These are phyloP conservation scores for Apostichopus parvimensis DNA, from an alignment of 35 echinoderm and acorn worm species.

Conservation along the genomic window DNA sequence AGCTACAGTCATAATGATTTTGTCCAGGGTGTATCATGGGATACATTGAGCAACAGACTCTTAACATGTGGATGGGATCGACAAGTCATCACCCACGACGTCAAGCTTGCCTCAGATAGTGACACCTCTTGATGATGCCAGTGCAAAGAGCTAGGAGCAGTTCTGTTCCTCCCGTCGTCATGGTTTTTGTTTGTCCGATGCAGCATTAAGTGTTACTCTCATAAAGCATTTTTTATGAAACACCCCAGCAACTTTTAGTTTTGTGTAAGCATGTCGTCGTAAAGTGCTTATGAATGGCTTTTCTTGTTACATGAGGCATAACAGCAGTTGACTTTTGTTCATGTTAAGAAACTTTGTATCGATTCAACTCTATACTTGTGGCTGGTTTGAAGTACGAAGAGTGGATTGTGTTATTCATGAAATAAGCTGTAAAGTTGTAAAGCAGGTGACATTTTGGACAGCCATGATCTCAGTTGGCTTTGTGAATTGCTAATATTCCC, in stretches of 20 bases:
- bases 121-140: conserved; percentile 12
- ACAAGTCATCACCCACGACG: conserved; percentile 82
- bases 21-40: conserved; percentile 94
- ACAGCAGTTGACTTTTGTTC: too few species aligned
- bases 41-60: conserved; percentile 85
- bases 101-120: conserved; percentile 68
- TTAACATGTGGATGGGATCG: conserved; percentile 89
- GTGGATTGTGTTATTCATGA: too few species aligned
- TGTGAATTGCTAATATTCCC: too few species aligned
- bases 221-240: not conserved
- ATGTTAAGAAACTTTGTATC: too few species aligned
- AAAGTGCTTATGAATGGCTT: too few species aligned
- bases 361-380: too few species aligned
- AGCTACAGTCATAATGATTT: conserved; percentile 97
- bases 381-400: too few species aligned
- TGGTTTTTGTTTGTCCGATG: not conserved
- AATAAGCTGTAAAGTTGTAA: too few species aligned
- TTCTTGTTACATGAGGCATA: too few species aligned
- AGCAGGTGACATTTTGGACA: too few species aligned
- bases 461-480: too few species aligned
- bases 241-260: not conserved
- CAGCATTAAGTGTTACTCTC: not conserved
- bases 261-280: too few species aligned
- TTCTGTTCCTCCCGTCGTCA: not conserved
- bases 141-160: not conserved